phyloP scores from a whole-genome alignment of 2,113 vertebrate genomes.

The Theristicus caerulescens region DNA sequence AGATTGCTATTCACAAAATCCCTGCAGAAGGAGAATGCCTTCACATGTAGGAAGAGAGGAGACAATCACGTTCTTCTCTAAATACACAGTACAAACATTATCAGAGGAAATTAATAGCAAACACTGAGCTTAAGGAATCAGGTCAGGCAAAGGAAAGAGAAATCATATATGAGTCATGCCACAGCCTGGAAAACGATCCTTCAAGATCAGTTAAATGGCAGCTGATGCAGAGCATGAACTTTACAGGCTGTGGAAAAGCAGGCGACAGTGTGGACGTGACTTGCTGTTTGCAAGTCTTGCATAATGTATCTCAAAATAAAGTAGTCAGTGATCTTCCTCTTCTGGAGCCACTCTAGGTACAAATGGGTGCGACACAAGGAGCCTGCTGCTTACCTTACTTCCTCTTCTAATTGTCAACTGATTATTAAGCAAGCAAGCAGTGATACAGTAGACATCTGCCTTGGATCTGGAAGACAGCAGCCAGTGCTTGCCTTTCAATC shows the following conservation, averaged over 20 bases:
- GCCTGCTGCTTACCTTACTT: neutral
- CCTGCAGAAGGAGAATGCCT: neutral
- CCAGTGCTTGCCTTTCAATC: neutral
- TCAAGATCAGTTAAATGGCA: neutral
- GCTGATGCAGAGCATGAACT: neutral
- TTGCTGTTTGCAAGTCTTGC: neutral
- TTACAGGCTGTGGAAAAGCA: neutral
- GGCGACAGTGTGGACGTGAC: fast-evolving
- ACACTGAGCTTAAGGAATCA: neutral
- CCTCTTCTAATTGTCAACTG: neutral
- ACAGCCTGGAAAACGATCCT: neutral
- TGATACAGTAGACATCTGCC: neutral
- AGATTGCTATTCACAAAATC: neutral
- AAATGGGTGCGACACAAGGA: neutral
- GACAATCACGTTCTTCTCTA: neutral
- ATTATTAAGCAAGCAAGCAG: neutral
- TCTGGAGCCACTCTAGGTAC: neutral
- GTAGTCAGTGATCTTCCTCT: neutral
- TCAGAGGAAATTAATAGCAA: neutral
- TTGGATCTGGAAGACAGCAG: neutral
- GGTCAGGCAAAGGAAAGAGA: neutral
- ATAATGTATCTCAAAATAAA: neutral
- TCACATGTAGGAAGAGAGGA: neutral
- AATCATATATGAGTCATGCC: fast-evolving
- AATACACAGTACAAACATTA: neutral